Percentiles rank a stretch among this genome's conserved stretches.
Evolutionary conservation across 2,113 vertebrate genomes (phyloP).

Genomic region (Paramisgurnus dabryanus): DNA sequence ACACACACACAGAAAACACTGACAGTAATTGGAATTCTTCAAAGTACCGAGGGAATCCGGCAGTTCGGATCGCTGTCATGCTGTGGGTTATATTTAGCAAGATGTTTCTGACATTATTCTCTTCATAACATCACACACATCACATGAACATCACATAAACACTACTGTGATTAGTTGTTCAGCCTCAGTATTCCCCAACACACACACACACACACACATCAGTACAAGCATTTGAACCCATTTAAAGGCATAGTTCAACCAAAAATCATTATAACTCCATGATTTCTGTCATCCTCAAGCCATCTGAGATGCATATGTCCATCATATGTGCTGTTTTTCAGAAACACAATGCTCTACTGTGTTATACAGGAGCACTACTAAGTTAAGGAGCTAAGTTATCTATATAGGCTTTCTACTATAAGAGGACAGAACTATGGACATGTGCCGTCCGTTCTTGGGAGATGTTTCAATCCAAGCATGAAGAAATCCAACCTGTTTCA

Average conservation of each 20-base stretch:
- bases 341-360: no score
- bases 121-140: slow-evolving; percentile 62
- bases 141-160: slow-evolving; percentile 55
- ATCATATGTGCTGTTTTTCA: no score
- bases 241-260: not conserved
- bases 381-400: no score
- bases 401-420: no score
- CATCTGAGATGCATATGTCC: no score
- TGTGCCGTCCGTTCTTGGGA: not conserved
- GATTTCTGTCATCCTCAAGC: no score
- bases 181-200: slow-evolving; percentile 46
- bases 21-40: slow-evolving; percentile 76
- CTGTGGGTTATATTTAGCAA: slow-evolving; percentile 72
- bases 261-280: no score
- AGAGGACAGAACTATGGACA: no score
- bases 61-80: slow-evolving; percentile 68
- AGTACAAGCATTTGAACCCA: not conserved
- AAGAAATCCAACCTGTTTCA: slow-evolving; percentile 71
- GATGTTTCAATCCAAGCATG: slow-evolving; percentile 61
- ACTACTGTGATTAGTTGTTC: slow-evolving; percentile 64
- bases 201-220: slow-evolving; percentile 38
- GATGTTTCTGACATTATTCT: slow-evolving; percentile 63
- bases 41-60: slow-evolving; percentile 70
- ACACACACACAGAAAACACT: slow-evolving; percentile 45
- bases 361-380: no score